Evolutionary conservation across 2,888 invertebrate genomes (phyloP).

Genomic region (Pedicia rivosa): DNA sequence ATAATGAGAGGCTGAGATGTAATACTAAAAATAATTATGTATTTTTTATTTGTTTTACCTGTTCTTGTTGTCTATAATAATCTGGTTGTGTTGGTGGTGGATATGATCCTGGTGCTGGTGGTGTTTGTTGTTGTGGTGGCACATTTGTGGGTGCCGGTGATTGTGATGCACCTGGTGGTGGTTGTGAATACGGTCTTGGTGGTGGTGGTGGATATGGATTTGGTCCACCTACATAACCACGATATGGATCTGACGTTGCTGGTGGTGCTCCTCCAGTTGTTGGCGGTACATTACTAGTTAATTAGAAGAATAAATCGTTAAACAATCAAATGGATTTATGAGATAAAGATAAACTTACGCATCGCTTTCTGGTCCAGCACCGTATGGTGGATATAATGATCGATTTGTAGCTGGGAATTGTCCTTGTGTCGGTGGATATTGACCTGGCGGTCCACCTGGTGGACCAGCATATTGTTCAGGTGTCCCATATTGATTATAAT

Average conservation of each 20-base stretch:
- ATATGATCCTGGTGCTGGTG: constrained; percentile 22
- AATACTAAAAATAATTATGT: too few species aligned
- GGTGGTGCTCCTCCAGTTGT: constrained; percentile 21
- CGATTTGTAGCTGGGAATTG: constrained; percentile 50
- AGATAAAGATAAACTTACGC: constrained; percentile 33
- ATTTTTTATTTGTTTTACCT: too few species aligned
- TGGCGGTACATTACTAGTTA: constrained; percentile 21
- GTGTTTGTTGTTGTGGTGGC: constrained; percentile 20
- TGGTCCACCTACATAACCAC: constrained; percentile 8
- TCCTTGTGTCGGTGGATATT: constrained; percentile 41
- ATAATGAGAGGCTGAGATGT: too few species aligned
- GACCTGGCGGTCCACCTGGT: constrained; percentile 37
- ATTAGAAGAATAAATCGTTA: not conserved
- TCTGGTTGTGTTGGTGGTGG: constrained; percentile 36
- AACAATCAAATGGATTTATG: not conserved
- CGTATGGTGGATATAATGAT: constrained; percentile 66
- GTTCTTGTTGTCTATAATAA: constrained; percentile 35
- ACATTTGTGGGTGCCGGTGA: constrained; percentile 12
- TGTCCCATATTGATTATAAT: constrained; percentile 50
- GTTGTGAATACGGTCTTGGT: constrained; percentile 8
- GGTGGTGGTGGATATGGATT: constrained; percentile 8
- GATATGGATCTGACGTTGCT: constrained; percentile 13
- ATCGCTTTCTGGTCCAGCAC: constrained; percentile 43
- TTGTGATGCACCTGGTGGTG: constrained; percentile 21
- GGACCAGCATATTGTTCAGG: constrained; percentile 43